phyloP scores from a whole-genome alignment of 1,140 invertebrate genomes.

The Chlorops oryzae region DNA sequence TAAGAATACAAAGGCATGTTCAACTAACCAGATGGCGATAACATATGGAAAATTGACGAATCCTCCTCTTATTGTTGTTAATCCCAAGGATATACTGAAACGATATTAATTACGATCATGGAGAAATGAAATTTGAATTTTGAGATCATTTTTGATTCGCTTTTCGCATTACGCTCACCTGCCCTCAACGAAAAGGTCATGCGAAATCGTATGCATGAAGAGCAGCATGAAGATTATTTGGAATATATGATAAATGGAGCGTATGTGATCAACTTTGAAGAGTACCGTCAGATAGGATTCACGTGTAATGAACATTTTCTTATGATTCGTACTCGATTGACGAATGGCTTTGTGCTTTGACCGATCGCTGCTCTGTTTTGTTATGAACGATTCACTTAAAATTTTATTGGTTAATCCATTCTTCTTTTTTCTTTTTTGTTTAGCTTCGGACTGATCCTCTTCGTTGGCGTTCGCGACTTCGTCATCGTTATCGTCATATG shows the following conservation, averaged over 20 bases:
- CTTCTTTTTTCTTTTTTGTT: background rate
- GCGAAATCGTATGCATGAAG: slow-evolving; percentile 63
- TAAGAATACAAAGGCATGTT: slow-evolving; percentile 47
- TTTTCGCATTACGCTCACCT: slow-evolving; percentile 55
- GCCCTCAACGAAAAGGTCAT: slow-evolving; percentile 67
- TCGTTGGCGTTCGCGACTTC: background rate
- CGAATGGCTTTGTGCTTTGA: too few relatives aligned
- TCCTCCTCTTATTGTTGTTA: slow-evolving; percentile 48
- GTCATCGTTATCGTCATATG: slow-evolving; percentile 12
- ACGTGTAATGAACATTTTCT: slow-evolving; percentile 62
- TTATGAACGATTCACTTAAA: too few relatives aligned
- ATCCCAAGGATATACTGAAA: slow-evolving; percentile 49
- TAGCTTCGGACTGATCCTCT: background rate
- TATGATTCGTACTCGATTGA: slow-evolving; percentile 40
- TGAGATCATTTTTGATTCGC: slow-evolving; percentile 9
- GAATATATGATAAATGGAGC: slow-evolving; percentile 79
- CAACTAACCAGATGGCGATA: slow-evolving; percentile 49
- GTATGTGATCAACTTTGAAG: slow-evolving; percentile 71
- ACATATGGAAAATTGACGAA: slow-evolving; percentile 50
- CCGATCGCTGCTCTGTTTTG: too few relatives aligned
- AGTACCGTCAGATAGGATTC: slow-evolving; percentile 73
- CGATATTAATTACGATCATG: too few relatives aligned
- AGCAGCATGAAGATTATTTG: slow-evolving; percentile 71
- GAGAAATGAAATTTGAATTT: background rate
- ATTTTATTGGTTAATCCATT: too few relatives aligned